Evolutionary conservation across 2,888 invertebrate genomes (phyloP).

Genomic region (Drosophila rellima): DNA sequence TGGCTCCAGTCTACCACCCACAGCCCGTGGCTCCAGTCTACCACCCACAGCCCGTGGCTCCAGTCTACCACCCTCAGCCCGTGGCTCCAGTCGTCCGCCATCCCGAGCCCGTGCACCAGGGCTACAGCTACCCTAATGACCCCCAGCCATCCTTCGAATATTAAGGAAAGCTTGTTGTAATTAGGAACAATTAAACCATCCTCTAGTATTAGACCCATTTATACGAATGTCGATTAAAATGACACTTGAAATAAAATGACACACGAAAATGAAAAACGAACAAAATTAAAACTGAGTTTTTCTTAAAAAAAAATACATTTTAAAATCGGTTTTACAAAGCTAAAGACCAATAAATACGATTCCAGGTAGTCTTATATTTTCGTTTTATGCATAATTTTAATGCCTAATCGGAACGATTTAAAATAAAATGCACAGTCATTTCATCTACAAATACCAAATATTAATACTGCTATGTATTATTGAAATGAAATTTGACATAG

Average conservation of each 20-base stretch:
- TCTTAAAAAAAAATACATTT: background rate
- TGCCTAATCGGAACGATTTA: too few species aligned
- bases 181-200: conserved; percentile 43
- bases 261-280: conserved; percentile 10
- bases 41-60: conserved; percentile 29
- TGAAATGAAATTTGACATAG: too few species aligned
- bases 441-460: too few species aligned
- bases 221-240: conserved; percentile 38
- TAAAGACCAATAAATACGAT: too few species aligned
- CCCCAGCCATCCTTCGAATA: conserved; percentile 80
- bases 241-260: conserved; percentile 41
- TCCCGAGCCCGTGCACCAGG: conserved; percentile 53
- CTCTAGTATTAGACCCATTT: conserved; percentile 77
- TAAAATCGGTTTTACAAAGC: too few species aligned
- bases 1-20: conserved; percentile 28
- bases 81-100: conserved; percentile 38
- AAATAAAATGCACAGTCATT: too few species aligned
- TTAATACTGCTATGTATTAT: too few species aligned
- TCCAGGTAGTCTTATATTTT: too few species aligned
- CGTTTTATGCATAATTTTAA: too few species aligned
- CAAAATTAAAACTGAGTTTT: background rate
- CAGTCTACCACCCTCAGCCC: conserved; percentile 36
- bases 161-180: conserved; percentile 64
- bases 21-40: conserved; percentile 33
- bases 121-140: conserved; percentile 82